phyloP scores from a whole-genome alignment of 2,113 vertebrate species.

The Xenopus laevis region DNA sequence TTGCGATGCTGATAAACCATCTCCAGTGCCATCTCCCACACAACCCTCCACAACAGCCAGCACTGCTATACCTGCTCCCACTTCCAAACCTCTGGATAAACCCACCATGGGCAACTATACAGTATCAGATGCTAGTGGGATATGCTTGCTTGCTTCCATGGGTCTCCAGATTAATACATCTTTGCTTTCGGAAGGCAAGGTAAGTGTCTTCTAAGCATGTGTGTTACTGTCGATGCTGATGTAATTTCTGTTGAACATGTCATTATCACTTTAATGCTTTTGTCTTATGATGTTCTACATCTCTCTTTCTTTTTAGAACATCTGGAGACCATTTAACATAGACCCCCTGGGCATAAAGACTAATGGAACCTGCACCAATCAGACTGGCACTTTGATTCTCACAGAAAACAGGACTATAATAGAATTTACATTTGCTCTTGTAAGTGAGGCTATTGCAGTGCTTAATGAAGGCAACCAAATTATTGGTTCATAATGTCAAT shows the following conservation, averaged over 20 bases:
- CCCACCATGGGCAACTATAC: slow-evolving; percentile 71
- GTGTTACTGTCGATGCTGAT: no score
- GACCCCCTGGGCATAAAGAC: slow-evolving; percentile 62
- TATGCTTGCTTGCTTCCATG: slow-evolving; percentile 79
- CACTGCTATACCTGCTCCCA: slow-evolving; percentile 39
- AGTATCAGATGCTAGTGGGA: slow-evolving; percentile 55
- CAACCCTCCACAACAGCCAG: slow-evolving; percentile 39
- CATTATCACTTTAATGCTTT: background rate
- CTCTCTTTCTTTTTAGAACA: slow-evolving; percentile 43
- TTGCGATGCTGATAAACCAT: slow-evolving; percentile 62
- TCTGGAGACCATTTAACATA: slow-evolving; percentile 68
- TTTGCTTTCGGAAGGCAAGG: slow-evolving; percentile 40
- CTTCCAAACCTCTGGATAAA: slow-evolving; percentile 62
- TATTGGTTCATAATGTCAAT: no score
- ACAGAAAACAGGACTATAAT: slow-evolving; percentile 57
- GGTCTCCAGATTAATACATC: slow-evolving; percentile 77
- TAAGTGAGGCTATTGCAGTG: slow-evolving; percentile 60
- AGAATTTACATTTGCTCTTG: slow-evolving; percentile 73
- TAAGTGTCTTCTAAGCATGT: background rate
- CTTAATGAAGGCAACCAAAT: no score
- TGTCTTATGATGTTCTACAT: background rate
- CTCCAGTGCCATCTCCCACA: slow-evolving; percentile 17
- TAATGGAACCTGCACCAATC: slow-evolving; percentile 69
- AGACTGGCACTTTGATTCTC: slow-evolving; percentile 66
- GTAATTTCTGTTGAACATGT: no score